These are phyloP conservation scores for Aporophyla lueneburgensis DNA, from an alignment of 2,888 invertebrate species.

Conservation along the genomic window DNA sequence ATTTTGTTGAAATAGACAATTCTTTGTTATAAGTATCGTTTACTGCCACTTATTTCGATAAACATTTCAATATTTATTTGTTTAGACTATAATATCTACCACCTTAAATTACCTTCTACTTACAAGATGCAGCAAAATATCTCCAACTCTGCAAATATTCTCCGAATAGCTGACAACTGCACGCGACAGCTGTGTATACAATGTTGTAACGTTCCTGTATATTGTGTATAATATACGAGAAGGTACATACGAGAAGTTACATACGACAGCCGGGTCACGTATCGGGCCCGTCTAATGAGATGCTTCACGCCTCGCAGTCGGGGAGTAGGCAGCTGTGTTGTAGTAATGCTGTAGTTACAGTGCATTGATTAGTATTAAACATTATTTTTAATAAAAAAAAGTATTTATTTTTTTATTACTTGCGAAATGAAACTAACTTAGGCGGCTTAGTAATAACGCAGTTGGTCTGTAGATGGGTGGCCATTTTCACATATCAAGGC, in stretches of 20 bases:
- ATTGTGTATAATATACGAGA: neutral
- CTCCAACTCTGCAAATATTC: neutral
- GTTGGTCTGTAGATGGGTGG: too few relatives aligned
- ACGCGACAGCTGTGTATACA: slow-evolving; percentile 11
- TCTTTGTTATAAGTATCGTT: too few relatives aligned
- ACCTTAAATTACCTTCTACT: neutral
- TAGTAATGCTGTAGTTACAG: neutral
- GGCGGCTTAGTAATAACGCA: too few relatives aligned
- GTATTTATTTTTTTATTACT: too few relatives aligned
- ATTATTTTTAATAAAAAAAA: too few relatives aligned
- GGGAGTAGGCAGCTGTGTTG: neutral
- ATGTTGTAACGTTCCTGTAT: neutral
- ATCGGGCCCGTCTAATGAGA: slow-evolving; percentile 54
- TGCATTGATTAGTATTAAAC: slow-evolving; percentile 3
- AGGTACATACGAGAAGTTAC: neutral
- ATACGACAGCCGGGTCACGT: slow-evolving; percentile 42
- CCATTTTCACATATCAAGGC: too few relatives aligned
- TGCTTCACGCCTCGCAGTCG: slow-evolving; percentile 32
- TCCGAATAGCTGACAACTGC: slow-evolving; percentile 34
- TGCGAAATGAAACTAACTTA: too few relatives aligned
- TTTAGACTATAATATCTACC: too few relatives aligned
- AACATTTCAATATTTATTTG: too few relatives aligned
- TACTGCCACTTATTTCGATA: too few relatives aligned
- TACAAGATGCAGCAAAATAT: slow-evolving; percentile 17
- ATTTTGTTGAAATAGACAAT: too few relatives aligned